Base-by-base conservation (phyloP, 1,140 invertebrate genomes). In the Panagrolaimus sp. region DNA sequence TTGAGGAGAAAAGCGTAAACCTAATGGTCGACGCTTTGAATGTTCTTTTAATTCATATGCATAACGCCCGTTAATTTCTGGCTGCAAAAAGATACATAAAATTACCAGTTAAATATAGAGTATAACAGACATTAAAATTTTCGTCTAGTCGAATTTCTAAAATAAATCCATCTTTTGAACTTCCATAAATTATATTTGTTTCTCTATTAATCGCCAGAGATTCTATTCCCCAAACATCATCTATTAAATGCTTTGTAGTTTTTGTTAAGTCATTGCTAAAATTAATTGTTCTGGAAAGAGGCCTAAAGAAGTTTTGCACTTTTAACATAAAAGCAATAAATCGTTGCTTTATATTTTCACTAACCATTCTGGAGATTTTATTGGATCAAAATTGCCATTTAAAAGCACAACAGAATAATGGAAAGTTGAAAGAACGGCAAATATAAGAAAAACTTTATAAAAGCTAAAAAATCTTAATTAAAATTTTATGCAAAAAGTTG, bases 131-230 rank as follows among this genome's bases (percentile, higher is more conserved):
- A 2, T 7, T 38, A 38, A 38, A 38, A 4, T 38, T 38, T 4
- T 38, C 7, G 31, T 38, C 31, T 38, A 38, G 31, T 38, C 7
- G 31, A 38, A 57, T 57, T 27, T 57, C 51, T 20, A 57, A 20
- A 23, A 57, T 57, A 9, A 20, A 57, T 57, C 51, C 51, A 57
- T 57, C 51, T 57, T 27, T 20, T 27, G 51, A 25, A 16, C 51
- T 27, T 20, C 51, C 51, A 16, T 57, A 57, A n/a, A 57, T 20
- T 57, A 11, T n/a, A 25, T 57, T 20, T 25, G 51, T 25, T 25
- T 20, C 51, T 27, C 9, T 27, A 16, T 57, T 20, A n/a, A 25
- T 25, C 13, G 11, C 51, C n/a, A 57, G n/a, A 20, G 51, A 57
- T 57, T 57, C 51, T 2, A 57, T 57, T 8, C 51, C 51, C 14